Base-by-base conservation (phyloP, 2,797 vertebrate species). In the Hypotaenidia okinawae region DNA sequence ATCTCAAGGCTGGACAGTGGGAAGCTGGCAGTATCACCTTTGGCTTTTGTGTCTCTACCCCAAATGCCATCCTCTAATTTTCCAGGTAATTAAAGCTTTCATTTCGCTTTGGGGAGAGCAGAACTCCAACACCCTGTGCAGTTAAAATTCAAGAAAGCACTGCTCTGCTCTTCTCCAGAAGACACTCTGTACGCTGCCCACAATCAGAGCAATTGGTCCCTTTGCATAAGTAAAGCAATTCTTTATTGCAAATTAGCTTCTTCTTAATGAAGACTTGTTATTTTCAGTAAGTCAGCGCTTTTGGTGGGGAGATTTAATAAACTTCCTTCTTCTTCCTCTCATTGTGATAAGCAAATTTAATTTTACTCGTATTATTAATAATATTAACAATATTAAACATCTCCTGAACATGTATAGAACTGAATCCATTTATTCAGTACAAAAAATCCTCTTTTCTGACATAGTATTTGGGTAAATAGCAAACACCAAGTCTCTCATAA, bases 211-310 rank as follows among this genome's bases (percentile, higher is more conserved):
- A 86, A 91, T 79, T 3, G 30, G 80, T 83, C 70, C 30, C 1
- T 91, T 86, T 79, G 55, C 74, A 88, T 37, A 67, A 93, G 57
- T 39, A 94, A 76, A 90, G 91, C 47, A 82, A 92, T 90, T 90
- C 88, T 86, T 93, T 70, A 72, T 79, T 69, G 90, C 74, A 95
- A 93, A 96, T 94, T 91, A 95, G 74, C 80, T 89, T 6, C 75
- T 74, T 61, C 91, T 87, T 95, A 91, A 96, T 92, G 90, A 90
- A 95, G 93, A 93, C 90, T 87, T 89, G 90, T 51, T 93, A 69
- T 94, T 94, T 94, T 57, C 67, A 70, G 77, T 67, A 90, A 87
- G 95, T 90, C 95, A 91, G 91, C 80, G 1, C 78, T 94, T 96
- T 91, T 64, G 74, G 80, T 76, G 59, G 22, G 54, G 68, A 91